Evolutionary conservation across 2,888 invertebrate species (phyloP), one percentile per base, ranked within the genome.

Genomic region (Folsomia manolachei): DNA sequence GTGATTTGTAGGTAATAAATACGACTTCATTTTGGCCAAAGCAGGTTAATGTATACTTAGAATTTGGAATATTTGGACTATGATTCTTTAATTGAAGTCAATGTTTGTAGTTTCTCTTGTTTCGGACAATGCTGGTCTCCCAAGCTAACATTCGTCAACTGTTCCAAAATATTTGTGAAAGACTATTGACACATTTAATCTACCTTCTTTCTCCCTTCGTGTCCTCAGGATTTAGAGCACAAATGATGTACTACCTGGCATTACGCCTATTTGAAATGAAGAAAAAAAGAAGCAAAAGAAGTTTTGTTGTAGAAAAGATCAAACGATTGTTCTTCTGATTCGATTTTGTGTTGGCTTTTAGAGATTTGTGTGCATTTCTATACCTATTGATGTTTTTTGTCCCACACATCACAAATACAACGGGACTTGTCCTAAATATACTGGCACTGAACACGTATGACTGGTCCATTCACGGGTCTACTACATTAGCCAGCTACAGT

Each of bases 151-250:
- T 14, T 9, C 14, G 4, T 39, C 39, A 39, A 14, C 39, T 39
- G 39, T 39, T 39, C 14, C 39, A 39, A 39, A 39, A 14, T 4
- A 39, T 14, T 4, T 9, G 39, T 39, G 39, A 39, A 39, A 9
- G 63, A 4, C 63, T 63, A 65, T 53, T 53, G 64, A 70, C 64
- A 64, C 64, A 70, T 27, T 63, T 52, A 63, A 51, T 65, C 26
- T 9, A 4, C 39, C 39, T 39, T 39, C 26, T 70, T 26, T 51
- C 25, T 21, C 24, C 25, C 24, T 27, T 64, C 18, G 27, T 64
- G 26, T 63, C 14, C 63, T 63, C 18, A 66, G 66, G 66, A 66
- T 66, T 66, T 52, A 66, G 66, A 52, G 24, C 51, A 52, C 21
- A 51, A 66, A 52, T 66, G 52, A 52, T 66, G 21, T 9, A 24